These are phyloP conservation scores for Leistus spinibarbis DNA, from an alignment of 2,888 invertebrate species.

Conservation along the genomic window DNA sequence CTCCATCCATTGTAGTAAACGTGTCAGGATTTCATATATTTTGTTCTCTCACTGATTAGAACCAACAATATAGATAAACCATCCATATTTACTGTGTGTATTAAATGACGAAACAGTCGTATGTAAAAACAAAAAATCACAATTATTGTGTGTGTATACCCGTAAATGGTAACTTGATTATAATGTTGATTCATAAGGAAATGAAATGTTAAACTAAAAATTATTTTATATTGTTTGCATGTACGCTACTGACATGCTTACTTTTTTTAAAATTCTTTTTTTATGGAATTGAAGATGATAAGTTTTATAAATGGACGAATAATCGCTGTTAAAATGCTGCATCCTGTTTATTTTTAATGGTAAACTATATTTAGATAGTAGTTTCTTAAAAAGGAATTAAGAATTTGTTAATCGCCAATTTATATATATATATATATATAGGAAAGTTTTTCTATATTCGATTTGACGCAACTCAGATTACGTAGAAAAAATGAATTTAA, in stretches of 20 bases:
- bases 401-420: not conserved
- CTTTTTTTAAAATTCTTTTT: too few species aligned
- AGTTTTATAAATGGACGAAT: not conserved
- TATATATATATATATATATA: not conserved
- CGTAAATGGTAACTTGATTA: constrained; percentile 27
- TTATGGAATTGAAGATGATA: not conserved
- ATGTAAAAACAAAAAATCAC: constrained; percentile 1
- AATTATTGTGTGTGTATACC: not conserved
- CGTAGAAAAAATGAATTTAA: not conserved
- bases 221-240: not conserved
- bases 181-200: constrained; percentile 10
- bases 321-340: not conserved
- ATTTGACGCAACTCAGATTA: not conserved
- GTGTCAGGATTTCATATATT: constrained; percentile 17
- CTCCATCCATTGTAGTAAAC: constrained; percentile 16
- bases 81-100: not conserved
- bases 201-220: constrained; percentile 4
- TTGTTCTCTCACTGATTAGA: not conserved
- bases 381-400: not conserved
- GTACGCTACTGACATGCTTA: not conserved
- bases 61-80: not conserved
- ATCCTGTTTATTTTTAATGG: constrained; percentile 13
- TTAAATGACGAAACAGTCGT: not conserved
- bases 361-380: not conserved
- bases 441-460: not conserved